Percentiles rank a stretch among this genome's conserved stretches.
Conservation (phyloP, 2,797 vertebrate species). For the Paedocypris micromegethes region DNA sequence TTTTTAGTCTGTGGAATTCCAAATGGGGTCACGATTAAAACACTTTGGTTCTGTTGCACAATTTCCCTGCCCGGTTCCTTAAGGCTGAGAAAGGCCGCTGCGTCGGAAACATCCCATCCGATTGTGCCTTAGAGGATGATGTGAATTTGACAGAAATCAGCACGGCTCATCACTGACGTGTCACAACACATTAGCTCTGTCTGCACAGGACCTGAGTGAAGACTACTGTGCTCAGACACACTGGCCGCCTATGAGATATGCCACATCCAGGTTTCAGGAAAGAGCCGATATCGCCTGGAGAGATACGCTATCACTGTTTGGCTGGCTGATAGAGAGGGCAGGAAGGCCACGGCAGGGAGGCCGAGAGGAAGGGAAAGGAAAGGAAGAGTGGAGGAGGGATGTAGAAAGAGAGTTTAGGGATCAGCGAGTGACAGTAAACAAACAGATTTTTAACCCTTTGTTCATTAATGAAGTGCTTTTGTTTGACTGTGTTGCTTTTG, state of each 20-base stretch:
- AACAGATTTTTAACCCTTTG: constrained; percentile 57
- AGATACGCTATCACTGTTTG: constrained; percentile 48
- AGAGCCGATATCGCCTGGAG: constrained; percentile 48
- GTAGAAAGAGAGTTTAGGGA: constrained; percentile 22
- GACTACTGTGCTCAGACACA: constrained; percentile 41
- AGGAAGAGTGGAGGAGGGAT: constrained; percentile 22
- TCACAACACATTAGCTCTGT: constrained; percentile 61
- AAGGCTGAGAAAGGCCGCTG: constrained; percentile 44
- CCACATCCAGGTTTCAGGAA: constrained; percentile 49
- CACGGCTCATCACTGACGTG: constrained; percentile 56
- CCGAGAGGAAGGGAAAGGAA: constrained; percentile 27
- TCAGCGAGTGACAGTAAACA: constrained; percentile 49
- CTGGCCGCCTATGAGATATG: constrained; percentile 52
- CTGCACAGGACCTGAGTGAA: constrained; percentile 53
- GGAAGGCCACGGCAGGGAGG: constrained; percentile 7
- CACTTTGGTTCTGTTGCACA: not conserved
- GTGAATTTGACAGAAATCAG: constrained; percentile 59
- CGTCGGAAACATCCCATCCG: constrained; percentile 31
- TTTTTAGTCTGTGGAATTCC: too few species aligned
- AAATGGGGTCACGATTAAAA: too few species aligned
- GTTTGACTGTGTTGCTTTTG: constrained; percentile 39
- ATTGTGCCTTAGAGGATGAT: constrained; percentile 48
- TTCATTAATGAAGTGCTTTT: constrained; percentile 55
- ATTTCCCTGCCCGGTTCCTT: constrained; percentile 47
- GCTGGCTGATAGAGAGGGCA: constrained; percentile 32